phyloP scores from a whole-genome alignment of 1,140 invertebrate genomes.

The Drosophila seguyi region DNA sequence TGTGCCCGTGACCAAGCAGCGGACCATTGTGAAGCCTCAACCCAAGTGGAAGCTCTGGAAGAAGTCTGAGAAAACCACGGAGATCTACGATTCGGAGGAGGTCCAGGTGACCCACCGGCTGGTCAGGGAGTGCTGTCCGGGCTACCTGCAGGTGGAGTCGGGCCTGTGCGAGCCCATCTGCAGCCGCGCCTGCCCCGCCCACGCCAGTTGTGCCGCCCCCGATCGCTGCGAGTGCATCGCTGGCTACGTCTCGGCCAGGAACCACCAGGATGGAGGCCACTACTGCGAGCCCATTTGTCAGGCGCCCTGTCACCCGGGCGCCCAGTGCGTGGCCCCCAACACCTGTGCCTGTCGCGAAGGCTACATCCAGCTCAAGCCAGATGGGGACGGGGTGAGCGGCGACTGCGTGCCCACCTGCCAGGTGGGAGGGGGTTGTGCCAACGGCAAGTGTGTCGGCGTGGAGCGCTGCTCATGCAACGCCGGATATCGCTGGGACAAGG shows the following conservation, averaged over 20 bases:
- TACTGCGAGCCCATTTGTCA: slow-evolving; percentile 69
- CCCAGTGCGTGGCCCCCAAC: slow-evolving; percentile 61
- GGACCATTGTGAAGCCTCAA: slow-evolving; percentile 42
- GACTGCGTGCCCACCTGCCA: slow-evolving; percentile 58
- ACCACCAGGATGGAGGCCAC: slow-evolving; percentile 60
- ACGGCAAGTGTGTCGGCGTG: slow-evolving; percentile 59
- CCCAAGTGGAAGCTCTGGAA: slow-evolving; percentile 70
- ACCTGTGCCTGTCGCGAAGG: slow-evolving; percentile 66
- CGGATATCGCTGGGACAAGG: slow-evolving; percentile 51
- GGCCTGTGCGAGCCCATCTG: slow-evolving; percentile 70
- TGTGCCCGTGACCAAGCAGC: slow-evolving; percentile 56
- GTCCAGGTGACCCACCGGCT: slow-evolving; percentile 50
- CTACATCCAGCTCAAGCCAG: slow-evolving; percentile 33
- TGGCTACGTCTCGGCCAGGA: slow-evolving; percentile 61
- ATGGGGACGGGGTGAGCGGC: slow-evolving; percentile 56
- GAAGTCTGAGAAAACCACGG: slow-evolving; percentile 39
- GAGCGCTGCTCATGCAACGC: slow-evolving; percentile 60
- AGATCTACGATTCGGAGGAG: slow-evolving; percentile 47
- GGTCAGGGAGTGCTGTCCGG: slow-evolving; percentile 60
- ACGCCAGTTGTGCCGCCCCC: slow-evolving; percentile 67
- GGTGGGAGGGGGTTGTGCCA: slow-evolving; percentile 52
- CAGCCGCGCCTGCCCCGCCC: slow-evolving; percentile 63
- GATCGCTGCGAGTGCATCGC: slow-evolving; percentile 66
- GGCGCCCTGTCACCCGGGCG: slow-evolving; percentile 40
- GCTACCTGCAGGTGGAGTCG: slow-evolving; percentile 55